Base-by-base conservation (phyloP, 2,113 vertebrate species). In the Menura novaehollandiae region DNA sequence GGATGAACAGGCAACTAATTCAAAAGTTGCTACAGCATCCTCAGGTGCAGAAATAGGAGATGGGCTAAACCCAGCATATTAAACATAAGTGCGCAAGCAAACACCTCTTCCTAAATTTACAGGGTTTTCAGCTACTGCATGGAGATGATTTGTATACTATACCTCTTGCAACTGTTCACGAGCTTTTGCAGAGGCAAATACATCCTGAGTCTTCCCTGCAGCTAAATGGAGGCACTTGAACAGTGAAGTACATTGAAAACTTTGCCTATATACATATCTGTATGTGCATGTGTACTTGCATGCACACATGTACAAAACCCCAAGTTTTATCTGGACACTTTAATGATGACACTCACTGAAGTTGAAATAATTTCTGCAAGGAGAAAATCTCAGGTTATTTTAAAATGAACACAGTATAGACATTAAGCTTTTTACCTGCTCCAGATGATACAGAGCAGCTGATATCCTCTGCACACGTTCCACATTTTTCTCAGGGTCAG, bases 381-480 rank as follows among this genome's bases (percentile, higher is more conserved):
- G 30, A 56, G 43, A 87, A 87, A 59, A 37, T 51, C 21, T 52
- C 41, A 43, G 23, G 22, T 33, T 63, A 23, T 20, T 68, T 88
- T 51, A 69, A 90, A 90, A 37, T 3, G 33, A 35, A 19, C 15
- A 30, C 3, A 19, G 15, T 46, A 37, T 2, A 67, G 21, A 37
- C 22, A 23, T 60, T 82, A 78, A 51, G 20, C 20, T 56, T 39
- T 72, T 73, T 91, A 98, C 98, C 98, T 98, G 98, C 73, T 99
- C 99, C 93, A 99, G 98, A 95, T 99, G 99, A 96, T 99, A 99
- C 46, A 99, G 98, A 23, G 99, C 99, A 74, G 99, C 99, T 43
- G 99, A 99, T 97, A 99, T 99, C 93, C 99, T 99, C 98, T 99
- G 99, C 51, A 99, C 99, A 15, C 99, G 98, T 77, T 99, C 99